Conservation (phyloP, 2,888 invertebrate genomes). For the Melinaea marsaeus region DNA sequence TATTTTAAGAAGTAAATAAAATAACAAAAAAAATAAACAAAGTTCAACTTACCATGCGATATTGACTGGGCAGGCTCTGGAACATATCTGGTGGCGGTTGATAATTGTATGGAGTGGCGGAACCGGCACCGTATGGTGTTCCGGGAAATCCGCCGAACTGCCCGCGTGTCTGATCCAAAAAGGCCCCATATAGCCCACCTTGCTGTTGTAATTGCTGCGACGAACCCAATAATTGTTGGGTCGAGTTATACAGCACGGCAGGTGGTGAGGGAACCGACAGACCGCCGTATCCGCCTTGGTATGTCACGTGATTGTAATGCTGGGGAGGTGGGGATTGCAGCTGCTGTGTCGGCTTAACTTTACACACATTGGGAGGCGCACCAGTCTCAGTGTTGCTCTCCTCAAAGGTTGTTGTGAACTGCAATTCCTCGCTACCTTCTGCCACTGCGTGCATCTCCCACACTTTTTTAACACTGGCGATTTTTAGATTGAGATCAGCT, state of each 20-base stretch:
- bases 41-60: slow-evolving; percentile 61
- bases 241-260: slow-evolving; percentile 88
- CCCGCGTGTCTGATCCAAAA: slow-evolving; percentile 86
- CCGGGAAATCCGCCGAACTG: slow-evolving; percentile 89
- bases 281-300: slow-evolving; percentile 85
- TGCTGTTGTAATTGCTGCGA: slow-evolving; percentile 82
- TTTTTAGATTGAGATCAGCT: slow-evolving; percentile 95
- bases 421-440: slow-evolving; percentile 75
- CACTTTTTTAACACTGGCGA: slow-evolving; percentile 94
- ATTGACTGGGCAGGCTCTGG: slow-evolving; percentile 70
- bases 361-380: slow-evolving; percentile 84
- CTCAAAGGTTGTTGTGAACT: slow-evolving; percentile 67
- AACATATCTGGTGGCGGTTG: slow-evolving; percentile 81
- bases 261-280: slow-evolving; percentile 93
- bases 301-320: slow-evolving; percentile 83
- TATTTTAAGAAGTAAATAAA: not conserved
- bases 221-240: slow-evolving; percentile 77
- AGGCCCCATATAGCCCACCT: slow-evolving; percentile 89
- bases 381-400: slow-evolving; percentile 69
- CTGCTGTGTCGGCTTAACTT: slow-evolving; percentile 92
- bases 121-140: slow-evolving; percentile 81
- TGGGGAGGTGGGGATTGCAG: slow-evolving; percentile 83
- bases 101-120: slow-evolving; percentile 85
- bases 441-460: slow-evolving; percentile 89
- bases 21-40: not conserved